Conservation (phyloP, 1,140 invertebrate genomes). For the Lordiphosa stackelbergi region DNA sequence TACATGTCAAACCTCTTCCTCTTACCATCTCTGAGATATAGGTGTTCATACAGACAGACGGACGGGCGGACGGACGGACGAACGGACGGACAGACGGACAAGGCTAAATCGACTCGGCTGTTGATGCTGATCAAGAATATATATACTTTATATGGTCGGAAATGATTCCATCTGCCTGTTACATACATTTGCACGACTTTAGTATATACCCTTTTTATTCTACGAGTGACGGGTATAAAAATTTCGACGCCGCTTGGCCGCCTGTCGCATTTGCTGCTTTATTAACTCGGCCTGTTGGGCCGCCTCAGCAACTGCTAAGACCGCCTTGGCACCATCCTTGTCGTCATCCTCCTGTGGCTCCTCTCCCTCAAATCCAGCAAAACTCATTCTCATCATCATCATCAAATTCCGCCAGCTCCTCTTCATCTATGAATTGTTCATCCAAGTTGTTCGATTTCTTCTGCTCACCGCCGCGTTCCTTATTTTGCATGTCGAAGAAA, state of each 20-base stretch:
- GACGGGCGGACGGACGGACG: too few species aligned
- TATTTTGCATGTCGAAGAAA: slow-evolving; percentile 34
- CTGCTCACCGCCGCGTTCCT: slow-evolving; percentile 3
- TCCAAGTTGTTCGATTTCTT: slow-evolving; percentile 9
- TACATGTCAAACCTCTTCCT: too few species aligned
- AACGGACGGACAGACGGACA: too few species aligned
- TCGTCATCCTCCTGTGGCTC: not conserved
- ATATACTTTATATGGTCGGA: too few species aligned
- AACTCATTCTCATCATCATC: not conserved
- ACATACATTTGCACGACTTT: too few species aligned
- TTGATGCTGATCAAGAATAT: too few species aligned
- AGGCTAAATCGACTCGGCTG: too few species aligned
- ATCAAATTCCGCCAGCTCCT: not conserved
- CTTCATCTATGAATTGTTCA: slow-evolving; percentile 45
- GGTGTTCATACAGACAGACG: too few species aligned
- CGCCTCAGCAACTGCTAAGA: slow-evolving; percentile 8
- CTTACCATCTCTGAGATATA: too few species aligned
- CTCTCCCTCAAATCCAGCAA: not conserved
- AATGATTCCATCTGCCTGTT: too few species aligned
- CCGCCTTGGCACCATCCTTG: not conserved
- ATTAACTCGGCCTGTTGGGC: slow-evolving; percentile 14
- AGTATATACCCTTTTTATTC: too few species aligned
- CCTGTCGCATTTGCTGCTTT: slow-evolving; percentile 20
- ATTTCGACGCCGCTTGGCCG: slow-evolving; percentile 35
- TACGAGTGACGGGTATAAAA: too few species aligned